These are phyloP conservation scores for Drosophila monieri DNA, from an alignment of 2,888 invertebrate species.

Conservation along the genomic window DNA sequence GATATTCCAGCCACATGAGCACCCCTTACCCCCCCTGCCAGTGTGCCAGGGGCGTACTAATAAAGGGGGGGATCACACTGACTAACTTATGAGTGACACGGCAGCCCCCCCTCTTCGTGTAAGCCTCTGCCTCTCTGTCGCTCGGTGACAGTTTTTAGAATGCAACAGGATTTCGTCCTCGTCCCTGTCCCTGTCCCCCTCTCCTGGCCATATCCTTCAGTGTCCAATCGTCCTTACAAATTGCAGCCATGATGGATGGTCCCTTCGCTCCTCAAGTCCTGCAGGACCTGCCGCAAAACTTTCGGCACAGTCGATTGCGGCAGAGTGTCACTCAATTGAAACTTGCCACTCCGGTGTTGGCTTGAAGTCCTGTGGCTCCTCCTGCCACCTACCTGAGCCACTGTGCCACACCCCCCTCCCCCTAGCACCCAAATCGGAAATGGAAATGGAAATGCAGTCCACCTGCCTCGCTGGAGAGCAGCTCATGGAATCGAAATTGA, in stretches of 20 bases:
- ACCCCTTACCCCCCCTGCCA: neutral
- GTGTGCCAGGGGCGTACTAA: neutral
- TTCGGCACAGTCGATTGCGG: constrained; percentile 70
- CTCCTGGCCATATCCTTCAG: neutral
- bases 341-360: constrained; percentile 49
- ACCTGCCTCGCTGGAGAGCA: constrained; percentile 40
- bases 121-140: neutral
- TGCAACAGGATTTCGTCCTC: constrained; percentile 39
- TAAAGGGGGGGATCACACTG: neutral
- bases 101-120: neutral
- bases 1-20: constrained; percentile 2
- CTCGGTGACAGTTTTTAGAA: constrained; percentile 25
- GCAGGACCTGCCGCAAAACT: constrained; percentile 48
- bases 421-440: too few relatives aligned
- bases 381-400: neutral
- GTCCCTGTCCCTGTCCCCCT: too few relatives aligned
- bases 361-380: neutral
- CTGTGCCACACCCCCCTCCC: too few relatives aligned
- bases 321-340: constrained; percentile 77
- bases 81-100: constrained; percentile 13
- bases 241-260: constrained; percentile 45
- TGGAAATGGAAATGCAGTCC: constrained; percentile 28
- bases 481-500: constrained; percentile 65
- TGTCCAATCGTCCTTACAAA: constrained; percentile 37
- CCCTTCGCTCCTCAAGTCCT: constrained; percentile 3